Evolutionary conservation across 2,888 invertebrate species (phyloP).

Genomic region (Odontomyia ornata): DNA sequence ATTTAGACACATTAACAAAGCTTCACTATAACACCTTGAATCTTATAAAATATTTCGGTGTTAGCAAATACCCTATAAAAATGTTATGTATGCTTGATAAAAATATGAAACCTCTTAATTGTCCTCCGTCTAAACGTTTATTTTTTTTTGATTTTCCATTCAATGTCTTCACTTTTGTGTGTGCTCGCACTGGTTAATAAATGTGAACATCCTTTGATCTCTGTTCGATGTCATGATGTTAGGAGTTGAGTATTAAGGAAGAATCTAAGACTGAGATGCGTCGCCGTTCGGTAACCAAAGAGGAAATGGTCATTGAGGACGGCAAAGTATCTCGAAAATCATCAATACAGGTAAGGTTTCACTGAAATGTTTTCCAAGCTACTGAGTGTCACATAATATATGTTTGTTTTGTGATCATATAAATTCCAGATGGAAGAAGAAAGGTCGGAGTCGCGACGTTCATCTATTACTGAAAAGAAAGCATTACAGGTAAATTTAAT

Average conservation of each 20-base stretch:
- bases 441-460: slow-evolving; percentile 57
- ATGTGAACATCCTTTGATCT: no score
- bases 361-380: not conserved
- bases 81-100: no score
- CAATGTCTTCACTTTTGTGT: no score
- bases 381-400: not conserved
- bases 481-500: slow-evolving; percentile 56
- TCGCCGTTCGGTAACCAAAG: slow-evolving; percentile 56
- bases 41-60: no score
- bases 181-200: no score
- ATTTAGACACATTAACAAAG: no score
- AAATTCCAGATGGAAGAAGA: slow-evolving; percentile 55
- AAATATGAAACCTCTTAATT: no score
- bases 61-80: no score
- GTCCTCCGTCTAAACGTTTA: no score
- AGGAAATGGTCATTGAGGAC: slow-evolving; percentile 54
- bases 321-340: slow-evolving; percentile 58
- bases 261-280: slow-evolving; percentile 56
- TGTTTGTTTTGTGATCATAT: slow-evolving; percentile 34
- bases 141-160: not conserved
- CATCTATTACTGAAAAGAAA: slow-evolving; percentile 59
- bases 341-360: slow-evolving; percentile 51
- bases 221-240: no score
- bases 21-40: no score
- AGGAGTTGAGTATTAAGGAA: slow-evolving; percentile 53